Conservation (phyloP, 1,140 invertebrate genomes). For the Lithobius niger region DNA sequence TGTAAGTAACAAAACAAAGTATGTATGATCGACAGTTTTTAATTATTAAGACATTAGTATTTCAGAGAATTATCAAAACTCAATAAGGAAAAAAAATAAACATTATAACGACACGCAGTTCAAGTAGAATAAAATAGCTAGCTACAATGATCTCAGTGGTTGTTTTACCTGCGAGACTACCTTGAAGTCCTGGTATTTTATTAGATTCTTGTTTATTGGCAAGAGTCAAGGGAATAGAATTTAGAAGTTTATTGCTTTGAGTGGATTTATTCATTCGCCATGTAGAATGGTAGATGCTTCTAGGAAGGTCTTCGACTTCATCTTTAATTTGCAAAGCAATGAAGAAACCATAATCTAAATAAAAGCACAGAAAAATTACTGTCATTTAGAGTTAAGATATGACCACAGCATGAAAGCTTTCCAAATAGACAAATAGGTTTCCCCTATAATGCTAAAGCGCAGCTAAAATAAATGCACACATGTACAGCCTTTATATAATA, state of each 20-base stretch:
- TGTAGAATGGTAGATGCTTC: constrained; percentile 3
- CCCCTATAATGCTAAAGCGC: no score
- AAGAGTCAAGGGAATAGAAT: not conserved
- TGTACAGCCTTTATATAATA: no score
- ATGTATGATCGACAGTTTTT: not conserved
- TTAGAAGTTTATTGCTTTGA: constrained; percentile 2
- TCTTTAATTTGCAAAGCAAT: not conserved
- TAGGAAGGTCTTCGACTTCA: not conserved
- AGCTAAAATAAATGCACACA: no score
- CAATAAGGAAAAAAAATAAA: constrained; percentile 1
- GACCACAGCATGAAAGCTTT: no score
- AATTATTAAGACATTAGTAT: not conserved
- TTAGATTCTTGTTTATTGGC: constrained; percentile 5
- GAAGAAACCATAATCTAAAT: constrained; percentile 3
- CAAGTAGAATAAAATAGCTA: not conserved
- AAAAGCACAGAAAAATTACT: no score
- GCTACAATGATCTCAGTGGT: not conserved
- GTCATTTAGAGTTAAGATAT: no score
- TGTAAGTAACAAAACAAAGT: not conserved
- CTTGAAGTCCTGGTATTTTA: not conserved
- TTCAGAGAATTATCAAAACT: not conserved
- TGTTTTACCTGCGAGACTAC: not conserved
- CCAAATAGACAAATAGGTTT: no score
- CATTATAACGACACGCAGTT: not conserved
- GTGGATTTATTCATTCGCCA: not conserved